phyloP scores from a whole-genome alignment of 30 jellyfish, hydroid and myxozoan species.

The Turritopsis rubra region DNA sequence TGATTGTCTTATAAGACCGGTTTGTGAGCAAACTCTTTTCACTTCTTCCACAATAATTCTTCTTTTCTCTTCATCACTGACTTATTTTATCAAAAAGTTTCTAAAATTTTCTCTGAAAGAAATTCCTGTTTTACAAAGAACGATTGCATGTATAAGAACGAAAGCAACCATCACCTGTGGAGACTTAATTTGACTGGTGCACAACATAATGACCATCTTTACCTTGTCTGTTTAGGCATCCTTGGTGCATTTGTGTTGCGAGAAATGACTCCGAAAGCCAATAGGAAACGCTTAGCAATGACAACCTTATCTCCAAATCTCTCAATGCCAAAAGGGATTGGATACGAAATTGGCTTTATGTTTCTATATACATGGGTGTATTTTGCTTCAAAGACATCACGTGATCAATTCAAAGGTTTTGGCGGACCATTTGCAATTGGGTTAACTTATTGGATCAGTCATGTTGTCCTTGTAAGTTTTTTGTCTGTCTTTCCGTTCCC shows the following conservation, averaged over 20 bases:
- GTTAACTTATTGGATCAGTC: constrained; percentile 17
- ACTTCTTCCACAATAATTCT: too few relatives aligned
- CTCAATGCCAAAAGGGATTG: constrained; percentile 26
- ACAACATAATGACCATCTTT: too few relatives aligned
- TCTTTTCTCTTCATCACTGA: too few relatives aligned
- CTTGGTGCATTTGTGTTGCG: constrained; percentile 20
- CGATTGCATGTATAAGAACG: too few relatives aligned
- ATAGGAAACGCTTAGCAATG: constrained; percentile 6
- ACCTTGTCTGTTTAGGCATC: too few relatives aligned
- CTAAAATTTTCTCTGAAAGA: too few relatives aligned
- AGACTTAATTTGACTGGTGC: too few relatives aligned
- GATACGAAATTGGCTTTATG: constrained; percentile 21
- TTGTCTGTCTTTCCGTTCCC: neutral
- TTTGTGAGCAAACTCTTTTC: too few relatives aligned
- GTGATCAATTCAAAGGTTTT: constrained; percentile 36
- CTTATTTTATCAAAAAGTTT: too few relatives aligned
- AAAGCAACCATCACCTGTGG: too few relatives aligned
- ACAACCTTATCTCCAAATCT: constrained; percentile 13
- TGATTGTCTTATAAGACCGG: too few relatives aligned
- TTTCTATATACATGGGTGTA: constrained; percentile 30
- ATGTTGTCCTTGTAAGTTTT: constrained; percentile 24
- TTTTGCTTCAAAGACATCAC: constrained; percentile 27
- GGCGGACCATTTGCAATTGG: constrained; percentile 44
- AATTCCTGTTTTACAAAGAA: too few relatives aligned
- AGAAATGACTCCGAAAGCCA: constrained; percentile 23